Conservation (phyloP, 30 jellyfish, hydroid and myxozoan genomes). For the Chrysaora quinquecirrha region DNA sequence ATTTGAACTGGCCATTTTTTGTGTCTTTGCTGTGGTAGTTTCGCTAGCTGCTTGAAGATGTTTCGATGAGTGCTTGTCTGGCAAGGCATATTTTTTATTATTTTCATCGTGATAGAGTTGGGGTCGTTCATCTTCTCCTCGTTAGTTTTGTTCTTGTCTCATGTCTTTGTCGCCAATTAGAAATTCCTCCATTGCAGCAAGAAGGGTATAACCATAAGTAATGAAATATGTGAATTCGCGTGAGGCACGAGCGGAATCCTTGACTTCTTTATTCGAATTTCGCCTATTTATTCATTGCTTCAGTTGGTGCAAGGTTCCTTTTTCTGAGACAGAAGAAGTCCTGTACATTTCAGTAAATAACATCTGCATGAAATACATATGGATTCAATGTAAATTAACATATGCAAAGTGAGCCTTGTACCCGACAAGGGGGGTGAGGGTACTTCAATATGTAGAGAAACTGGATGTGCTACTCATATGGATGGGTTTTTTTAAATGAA, state of each 20-base stretch:
- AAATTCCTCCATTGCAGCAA: neutral
- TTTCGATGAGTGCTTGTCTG: neutral
- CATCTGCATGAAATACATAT: neutral
- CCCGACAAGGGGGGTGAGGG: neutral
- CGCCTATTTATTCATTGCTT: neutral
- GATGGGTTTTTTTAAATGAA: no score
- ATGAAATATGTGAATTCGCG: neutral
- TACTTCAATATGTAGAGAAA: neutral
- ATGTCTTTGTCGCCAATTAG: neutral
- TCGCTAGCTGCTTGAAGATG: neutral
- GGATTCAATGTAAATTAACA: neutral
- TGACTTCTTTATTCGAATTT: neutral
- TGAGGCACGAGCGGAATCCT: neutral
- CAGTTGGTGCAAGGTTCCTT: constrained; percentile 6
- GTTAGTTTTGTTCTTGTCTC: neutral
- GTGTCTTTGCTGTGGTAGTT: neutral
- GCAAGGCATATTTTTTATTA: neutral
- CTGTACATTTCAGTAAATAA: neutral
- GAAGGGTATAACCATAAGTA: neutral
- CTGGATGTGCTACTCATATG: neutral
- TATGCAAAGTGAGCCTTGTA: no score
- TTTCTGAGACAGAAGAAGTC: neutral
- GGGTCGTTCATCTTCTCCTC: neutral
- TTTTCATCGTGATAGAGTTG: neutral
- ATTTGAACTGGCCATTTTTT: neutral